Evolutionary conservation across 2,113 vertebrate species (phyloP).

Genomic region (Stictonetta naevosa): DNA sequence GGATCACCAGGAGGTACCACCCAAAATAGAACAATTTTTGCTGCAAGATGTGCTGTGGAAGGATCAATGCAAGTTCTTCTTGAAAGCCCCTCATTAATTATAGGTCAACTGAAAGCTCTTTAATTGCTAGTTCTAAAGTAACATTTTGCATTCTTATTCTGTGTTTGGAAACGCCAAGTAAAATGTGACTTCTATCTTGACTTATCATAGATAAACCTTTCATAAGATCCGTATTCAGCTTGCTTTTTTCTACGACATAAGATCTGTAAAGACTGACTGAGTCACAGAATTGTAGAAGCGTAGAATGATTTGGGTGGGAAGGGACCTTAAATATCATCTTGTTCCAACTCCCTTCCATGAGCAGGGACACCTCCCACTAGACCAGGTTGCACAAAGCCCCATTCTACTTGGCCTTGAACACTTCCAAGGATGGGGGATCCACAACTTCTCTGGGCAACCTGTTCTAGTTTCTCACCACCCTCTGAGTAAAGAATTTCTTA

Average conservation of each 20-base stretch:
- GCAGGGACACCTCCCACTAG: too few species aligned
- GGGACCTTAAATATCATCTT: too few species aligned
- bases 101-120: not conserved
- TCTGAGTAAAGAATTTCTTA: too few species aligned
- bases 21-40: not conserved
- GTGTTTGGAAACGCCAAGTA: not conserved
- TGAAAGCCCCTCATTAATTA: not conserved
- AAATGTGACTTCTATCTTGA: not conserved
- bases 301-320: too few species aligned
- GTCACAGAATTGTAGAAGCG: not conserved
- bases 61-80: not conserved
- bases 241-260: not conserved
- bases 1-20: not conserved
- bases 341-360: too few species aligned
- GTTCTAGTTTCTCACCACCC: too few species aligned
- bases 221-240: not conserved
- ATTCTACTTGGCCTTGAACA: too few species aligned
- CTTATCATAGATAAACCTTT: not conserved
- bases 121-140: not conserved
- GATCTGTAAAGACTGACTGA: not conserved
- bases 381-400: too few species aligned
- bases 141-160: not conserved
- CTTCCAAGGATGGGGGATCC: too few species aligned
- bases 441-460: too few species aligned
- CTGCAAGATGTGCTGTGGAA: not conserved